Base-by-base conservation (phyloP, 2,888 invertebrate genomes). In the Proisotoma minuta region DNA sequence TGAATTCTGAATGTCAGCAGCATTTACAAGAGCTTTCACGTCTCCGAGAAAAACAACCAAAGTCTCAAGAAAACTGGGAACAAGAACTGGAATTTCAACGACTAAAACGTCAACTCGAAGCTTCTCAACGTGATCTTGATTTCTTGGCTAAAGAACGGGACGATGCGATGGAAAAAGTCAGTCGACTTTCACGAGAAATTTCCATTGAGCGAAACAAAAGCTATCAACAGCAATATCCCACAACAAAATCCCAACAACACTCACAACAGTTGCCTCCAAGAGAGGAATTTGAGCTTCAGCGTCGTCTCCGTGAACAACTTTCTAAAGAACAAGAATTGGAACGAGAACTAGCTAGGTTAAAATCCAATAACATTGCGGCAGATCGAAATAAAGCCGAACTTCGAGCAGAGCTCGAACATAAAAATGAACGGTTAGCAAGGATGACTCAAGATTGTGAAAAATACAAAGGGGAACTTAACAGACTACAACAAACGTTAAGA, bases 361-460 rank as follows among this genome's bases (percentile, higher is more conserved):
- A 53, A 15, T 20, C 59, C 8, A 50, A 54, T 22, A 47, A 64
- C 1, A 64, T 59, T 50, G 48, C 57, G 18, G 39, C 64, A 24
- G 67, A 67, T 4, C 5, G 43, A 26, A 70, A 73, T 23, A 71
- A 70, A 26, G 70, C 68, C 58, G 68, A 68, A 52, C 65, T 69
- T 63, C 57, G 69, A 18, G 59, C 61, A 3, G 73, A 73, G 23
- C 26, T 71, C 10, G 70, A 71, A 26, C 53, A 60, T 15, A 73
- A 73, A 43, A 70, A 73, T 26, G 70, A 71, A 56, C 62, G 61
- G 34, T 40, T 71, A 15, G 65, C 65, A 10, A 51, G 66, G 20
- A 1, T 70, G 8, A 47, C 48, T 26, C 47, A 65, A 8, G 71
- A 70, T 5, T 53, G 53, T 29, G 57, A 51, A 4, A 57, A 68